Percentiles rank a stretch among this genome's conserved stretches.
phyloP scores from a whole-genome alignment of 2,113 vertebrate genomes.

The Corythaeola cristata region DNA sequence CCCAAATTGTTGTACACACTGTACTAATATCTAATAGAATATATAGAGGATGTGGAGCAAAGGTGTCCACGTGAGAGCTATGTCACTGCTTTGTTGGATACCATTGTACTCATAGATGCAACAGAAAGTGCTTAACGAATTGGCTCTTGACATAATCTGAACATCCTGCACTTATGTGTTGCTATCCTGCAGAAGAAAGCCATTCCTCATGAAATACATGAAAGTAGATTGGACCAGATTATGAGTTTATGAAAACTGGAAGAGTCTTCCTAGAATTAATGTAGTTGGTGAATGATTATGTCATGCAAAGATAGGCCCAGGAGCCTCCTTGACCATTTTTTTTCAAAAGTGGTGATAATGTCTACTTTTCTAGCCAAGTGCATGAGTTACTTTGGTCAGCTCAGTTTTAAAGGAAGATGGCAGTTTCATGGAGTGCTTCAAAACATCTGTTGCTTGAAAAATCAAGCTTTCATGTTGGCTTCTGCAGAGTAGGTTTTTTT shows the following conservation, averaged over 20 bases:
- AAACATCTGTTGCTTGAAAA: not conserved
- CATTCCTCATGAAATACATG: not conserved
- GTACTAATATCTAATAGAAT: rapidly evolving
- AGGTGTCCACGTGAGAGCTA: not conserved
- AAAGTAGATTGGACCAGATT: rapidly evolving
- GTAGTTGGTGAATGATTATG: not conserved
- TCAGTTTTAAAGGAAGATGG: not conserved
- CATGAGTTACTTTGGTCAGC: not conserved
- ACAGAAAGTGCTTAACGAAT: not conserved
- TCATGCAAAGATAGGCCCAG: rapidly evolving
- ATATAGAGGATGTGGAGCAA: not conserved
- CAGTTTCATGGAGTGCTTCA: not conserved
- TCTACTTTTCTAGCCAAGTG: not conserved
- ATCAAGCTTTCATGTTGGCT: not conserved
- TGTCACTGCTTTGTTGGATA: not conserved
- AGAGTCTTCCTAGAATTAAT: not conserved
- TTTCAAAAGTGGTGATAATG: not conserved
- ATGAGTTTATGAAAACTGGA: not conserved
- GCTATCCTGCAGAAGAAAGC: not conserved
- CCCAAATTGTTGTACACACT: not conserved
- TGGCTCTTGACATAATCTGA: not conserved
- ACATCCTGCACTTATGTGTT: no score
- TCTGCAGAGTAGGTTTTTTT: not conserved
- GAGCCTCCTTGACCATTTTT: not conserved
- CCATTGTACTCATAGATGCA: not conserved